Percentiles rank a stretch among this genome's conserved stretches.
phyloP scores from a whole-genome alignment of 2,113 vertebrate genomes.

The Oreochromis aureus region DNA sequence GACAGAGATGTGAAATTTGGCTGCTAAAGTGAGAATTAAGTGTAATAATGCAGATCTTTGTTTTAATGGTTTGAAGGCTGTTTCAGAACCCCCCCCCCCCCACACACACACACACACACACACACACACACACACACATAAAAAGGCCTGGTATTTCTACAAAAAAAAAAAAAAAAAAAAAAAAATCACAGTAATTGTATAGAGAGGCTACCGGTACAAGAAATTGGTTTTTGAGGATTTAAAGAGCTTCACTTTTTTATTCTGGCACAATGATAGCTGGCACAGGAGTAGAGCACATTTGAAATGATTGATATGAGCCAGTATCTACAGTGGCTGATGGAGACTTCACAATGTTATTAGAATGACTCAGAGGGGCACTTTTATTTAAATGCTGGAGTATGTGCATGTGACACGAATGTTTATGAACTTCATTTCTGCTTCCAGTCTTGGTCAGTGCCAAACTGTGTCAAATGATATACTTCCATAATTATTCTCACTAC shows the following conservation, averaged over 20 bases:
- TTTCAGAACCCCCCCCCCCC: not conserved
- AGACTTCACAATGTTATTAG: not conserved
- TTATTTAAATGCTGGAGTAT: not conserved
- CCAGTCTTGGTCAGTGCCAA: rapidly evolving
- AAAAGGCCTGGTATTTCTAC: not conserved
- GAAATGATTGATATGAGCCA: constrained; percentile 2
- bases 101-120: no score
- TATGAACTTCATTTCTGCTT: not conserved
- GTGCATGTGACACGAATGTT: not conserved
- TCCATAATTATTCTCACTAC: not conserved
- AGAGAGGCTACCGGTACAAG: not conserved
- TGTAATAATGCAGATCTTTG: not conserved
- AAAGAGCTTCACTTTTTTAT: not conserved
- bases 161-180: not conserved
- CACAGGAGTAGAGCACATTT: not conserved
- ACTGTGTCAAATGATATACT: not conserved
- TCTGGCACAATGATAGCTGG: not conserved
- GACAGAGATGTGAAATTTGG: not conserved
- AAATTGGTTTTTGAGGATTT: not conserved
- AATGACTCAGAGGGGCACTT: not conserved
- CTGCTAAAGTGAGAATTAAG: not conserved
- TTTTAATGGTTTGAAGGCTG: not conserved
- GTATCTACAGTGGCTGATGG: not conserved
- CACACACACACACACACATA: no score
- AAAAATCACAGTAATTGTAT: not conserved